Conservation (phyloP, 2,888 invertebrate genomes). For the Scaptomyza tumidula region DNA sequence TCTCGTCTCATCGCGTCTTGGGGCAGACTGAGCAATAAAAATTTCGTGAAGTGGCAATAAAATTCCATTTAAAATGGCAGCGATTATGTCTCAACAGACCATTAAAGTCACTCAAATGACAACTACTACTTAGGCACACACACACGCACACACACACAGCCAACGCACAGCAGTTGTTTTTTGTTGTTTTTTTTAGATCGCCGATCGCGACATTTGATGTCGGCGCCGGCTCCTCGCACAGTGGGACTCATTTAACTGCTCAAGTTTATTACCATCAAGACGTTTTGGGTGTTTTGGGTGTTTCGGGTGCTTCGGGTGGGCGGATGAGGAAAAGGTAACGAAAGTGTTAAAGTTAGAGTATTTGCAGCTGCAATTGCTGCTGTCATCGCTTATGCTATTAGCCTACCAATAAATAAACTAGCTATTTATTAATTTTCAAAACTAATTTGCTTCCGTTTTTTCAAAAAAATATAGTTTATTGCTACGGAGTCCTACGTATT, state of each 20-base stretch:
- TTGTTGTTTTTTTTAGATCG: constrained; percentile 39
- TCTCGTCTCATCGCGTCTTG: constrained; percentile 23
- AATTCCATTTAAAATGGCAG: constrained; percentile 85
- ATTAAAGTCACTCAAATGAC: constrained; percentile 84
- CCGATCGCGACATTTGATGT: constrained; percentile 77
- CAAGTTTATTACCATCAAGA: constrained; percentile 40
- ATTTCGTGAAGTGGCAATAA: constrained; percentile 83
- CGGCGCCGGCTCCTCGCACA: constrained; percentile 64
- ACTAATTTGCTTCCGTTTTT: not conserved
- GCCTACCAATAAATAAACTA: constrained; percentile 2
- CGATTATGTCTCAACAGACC: constrained; percentile 85
- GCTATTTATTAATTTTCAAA: constrained; percentile 13
- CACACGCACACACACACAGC: constrained; percentile 37
- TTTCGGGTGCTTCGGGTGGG: not conserved
- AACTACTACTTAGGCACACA: constrained; percentile 82
- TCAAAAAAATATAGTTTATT: not conserved
- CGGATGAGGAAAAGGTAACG: constrained; percentile 4
- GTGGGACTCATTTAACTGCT: constrained; percentile 63
- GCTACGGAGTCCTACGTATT: not conserved
- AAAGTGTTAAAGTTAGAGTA: constrained; percentile 23
- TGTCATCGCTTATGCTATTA: constrained; percentile 7
- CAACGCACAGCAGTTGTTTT: constrained; percentile 21
- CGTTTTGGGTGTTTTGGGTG: not conserved
- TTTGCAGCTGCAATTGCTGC: constrained; percentile 12
- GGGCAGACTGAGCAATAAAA: constrained; percentile 67